Conservation (phyloP, 2,113 vertebrate genomes). For the Coptodon rendalli region DNA sequence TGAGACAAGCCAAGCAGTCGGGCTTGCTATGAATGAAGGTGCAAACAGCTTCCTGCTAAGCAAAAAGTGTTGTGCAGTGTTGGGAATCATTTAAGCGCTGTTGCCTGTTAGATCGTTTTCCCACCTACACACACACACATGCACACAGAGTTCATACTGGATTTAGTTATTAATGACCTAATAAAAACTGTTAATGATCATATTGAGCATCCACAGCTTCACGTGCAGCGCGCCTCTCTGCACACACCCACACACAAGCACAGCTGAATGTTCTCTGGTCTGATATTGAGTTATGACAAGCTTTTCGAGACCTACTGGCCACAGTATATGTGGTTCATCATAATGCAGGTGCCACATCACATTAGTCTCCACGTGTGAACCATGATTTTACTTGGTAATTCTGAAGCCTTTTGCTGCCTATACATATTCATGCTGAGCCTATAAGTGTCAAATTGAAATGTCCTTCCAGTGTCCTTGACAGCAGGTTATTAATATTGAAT, state of each 20-base stretch:
- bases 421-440: slow-evolving; percentile 65
- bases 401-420: slow-evolving; percentile 20
- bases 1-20: not conserved
- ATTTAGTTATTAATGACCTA: not conserved
- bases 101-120: not conserved
- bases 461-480: slow-evolving; percentile 66
- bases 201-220: not conserved
- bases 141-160: accelerated
- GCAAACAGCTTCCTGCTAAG: not conserved
- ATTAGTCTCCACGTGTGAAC: slow-evolving; percentile 53
- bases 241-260: not conserved
- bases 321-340: slow-evolving; percentile 39
- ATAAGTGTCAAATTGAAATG: slow-evolving; percentile 62
- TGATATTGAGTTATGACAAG: slow-evolving; percentile 42
- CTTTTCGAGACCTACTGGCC: slow-evolving; percentile 52
- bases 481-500: slow-evolving; percentile 64
- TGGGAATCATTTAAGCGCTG: not conserved
- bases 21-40: not conserved
- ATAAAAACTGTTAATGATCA: not conserved
- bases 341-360: slow-evolving; percentile 55
- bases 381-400: slow-evolving; percentile 69
- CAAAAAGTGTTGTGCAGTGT: not conserved
- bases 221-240: not conserved
- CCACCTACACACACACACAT: not conserved
- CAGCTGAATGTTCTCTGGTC: slow-evolving; percentile 7